Percentiles rank a stretch among this genome's conserved stretches.
Evolutionary conservation across 2,888 invertebrate species (phyloP).

Genomic region (Rosalia funebris): DNA sequence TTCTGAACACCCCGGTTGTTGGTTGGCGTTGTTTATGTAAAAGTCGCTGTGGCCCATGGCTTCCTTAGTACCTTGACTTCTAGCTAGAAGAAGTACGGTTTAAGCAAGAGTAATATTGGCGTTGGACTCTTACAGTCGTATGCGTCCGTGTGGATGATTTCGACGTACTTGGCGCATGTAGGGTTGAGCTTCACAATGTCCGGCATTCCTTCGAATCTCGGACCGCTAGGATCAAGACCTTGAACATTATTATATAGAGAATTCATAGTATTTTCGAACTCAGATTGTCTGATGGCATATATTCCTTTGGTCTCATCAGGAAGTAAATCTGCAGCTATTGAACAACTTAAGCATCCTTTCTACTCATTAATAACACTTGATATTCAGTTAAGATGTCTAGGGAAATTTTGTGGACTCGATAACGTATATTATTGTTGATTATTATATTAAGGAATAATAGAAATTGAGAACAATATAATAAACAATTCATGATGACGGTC

Average conservation of each 20-base stretch:
- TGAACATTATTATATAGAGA: constrained; percentile 27
- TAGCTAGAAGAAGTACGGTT: constrained; percentile 44
- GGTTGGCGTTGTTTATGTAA: constrained; percentile 59
- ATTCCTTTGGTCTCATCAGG: too few relatives aligned
- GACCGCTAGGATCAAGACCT: constrained; percentile 72
- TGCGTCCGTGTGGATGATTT: constrained; percentile 70
- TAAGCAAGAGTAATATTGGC: neutral
- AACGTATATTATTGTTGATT: too few relatives aligned
- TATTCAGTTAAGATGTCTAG: too few relatives aligned
- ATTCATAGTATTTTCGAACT: too few relatives aligned
- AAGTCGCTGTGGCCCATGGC: constrained; percentile 62
- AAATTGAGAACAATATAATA: too few relatives aligned
- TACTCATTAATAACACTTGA: too few relatives aligned
- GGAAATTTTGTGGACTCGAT: too few relatives aligned
- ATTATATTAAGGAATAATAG: too few relatives aligned
- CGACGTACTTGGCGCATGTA: constrained; percentile 68
- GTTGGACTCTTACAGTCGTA: constrained; percentile 46
- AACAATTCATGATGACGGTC: too few relatives aligned
- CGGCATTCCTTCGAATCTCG: constrained; percentile 68
- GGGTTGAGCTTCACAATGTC: constrained; percentile 66
- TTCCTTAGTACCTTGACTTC: constrained; percentile 59
- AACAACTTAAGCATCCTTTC: too few relatives aligned
- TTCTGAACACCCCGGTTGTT: constrained; percentile 61
- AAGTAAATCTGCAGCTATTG: too few relatives aligned
- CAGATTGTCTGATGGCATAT: too few relatives aligned